phyloP scores from a whole-genome alignment of 2,888 invertebrate genomes.

The Stegophylla sp. region DNA sequence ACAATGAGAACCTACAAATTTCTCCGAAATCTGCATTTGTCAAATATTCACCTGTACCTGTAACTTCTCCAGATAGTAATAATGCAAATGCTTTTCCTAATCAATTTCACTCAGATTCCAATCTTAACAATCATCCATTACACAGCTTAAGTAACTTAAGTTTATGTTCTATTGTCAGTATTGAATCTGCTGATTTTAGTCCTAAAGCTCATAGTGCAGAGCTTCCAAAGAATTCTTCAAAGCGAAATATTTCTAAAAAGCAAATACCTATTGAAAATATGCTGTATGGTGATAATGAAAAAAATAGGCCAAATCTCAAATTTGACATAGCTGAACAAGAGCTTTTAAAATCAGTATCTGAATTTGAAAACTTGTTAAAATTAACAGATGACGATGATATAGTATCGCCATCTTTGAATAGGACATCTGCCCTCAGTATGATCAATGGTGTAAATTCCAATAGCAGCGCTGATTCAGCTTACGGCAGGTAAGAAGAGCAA shows the following conservation, averaged over 20 bases:
- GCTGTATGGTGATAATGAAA: slow-evolving; percentile 57
- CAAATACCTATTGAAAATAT: slow-evolving; percentile 58
- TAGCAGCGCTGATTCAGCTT: slow-evolving; percentile 76
- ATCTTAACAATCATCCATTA: slow-evolving; percentile 60
- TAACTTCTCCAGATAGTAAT: slow-evolving; percentile 33
- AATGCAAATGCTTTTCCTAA: slow-evolving; percentile 14
- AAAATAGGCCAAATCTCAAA: slow-evolving; percentile 44
- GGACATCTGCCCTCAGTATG: slow-evolving; percentile 50
- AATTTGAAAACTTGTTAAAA: slow-evolving; percentile 62
- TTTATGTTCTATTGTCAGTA: slow-evolving; percentile 62
- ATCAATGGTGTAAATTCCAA: slow-evolving; percentile 63
- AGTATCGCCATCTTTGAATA: slow-evolving; percentile 48
- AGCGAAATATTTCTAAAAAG: slow-evolving; percentile 54
- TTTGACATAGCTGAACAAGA: slow-evolving; percentile 62
- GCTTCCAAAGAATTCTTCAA: slow-evolving; percentile 17
- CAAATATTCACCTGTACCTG: slow-evolving; percentile 60
- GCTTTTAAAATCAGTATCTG: slow-evolving; percentile 62
- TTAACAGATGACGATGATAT: slow-evolving; percentile 58
- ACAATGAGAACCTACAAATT: slow-evolving; percentile 60
- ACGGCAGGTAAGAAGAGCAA: slow-evolving; percentile 75
- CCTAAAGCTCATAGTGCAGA: slow-evolving; percentile 65
- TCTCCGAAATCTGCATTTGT: slow-evolving; percentile 65
- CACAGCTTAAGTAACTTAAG: slow-evolving; percentile 63
- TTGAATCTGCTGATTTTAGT: slow-evolving; percentile 64
- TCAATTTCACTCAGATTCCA: slow-evolving; percentile 41